Conservation (phyloP, 2,888 invertebrate genomes). For the Pseudeuparius sepicola region DNA sequence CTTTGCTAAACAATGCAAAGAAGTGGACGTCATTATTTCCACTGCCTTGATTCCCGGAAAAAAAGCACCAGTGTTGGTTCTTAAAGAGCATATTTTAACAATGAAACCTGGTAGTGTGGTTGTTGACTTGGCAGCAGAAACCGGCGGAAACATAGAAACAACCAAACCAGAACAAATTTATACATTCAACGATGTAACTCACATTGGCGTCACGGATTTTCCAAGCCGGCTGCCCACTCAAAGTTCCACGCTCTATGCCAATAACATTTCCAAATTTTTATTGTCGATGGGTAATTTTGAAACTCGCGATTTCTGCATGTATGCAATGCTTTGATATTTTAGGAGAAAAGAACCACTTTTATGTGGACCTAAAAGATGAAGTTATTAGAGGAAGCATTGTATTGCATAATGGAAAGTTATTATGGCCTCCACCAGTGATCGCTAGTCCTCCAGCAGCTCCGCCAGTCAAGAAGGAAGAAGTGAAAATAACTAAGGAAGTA, state of each 20-base stretch:
- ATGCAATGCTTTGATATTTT: conserved; percentile 16
- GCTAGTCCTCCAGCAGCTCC: conserved; percentile 41
- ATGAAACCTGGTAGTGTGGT: conserved; percentile 87
- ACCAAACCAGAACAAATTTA: conserved; percentile 68
- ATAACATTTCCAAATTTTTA: conserved; percentile 81
- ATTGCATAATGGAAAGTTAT: conserved; percentile 58
- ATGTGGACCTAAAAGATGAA: conserved; percentile 75
- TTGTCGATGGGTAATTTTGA: conserved; percentile 62
- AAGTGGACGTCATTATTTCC: conserved; percentile 79
- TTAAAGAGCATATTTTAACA: conserved; percentile 66
- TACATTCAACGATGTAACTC: conserved; percentile 68
- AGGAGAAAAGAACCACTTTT: conserved; percentile 69
- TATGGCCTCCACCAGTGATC: conserved; percentile 73
- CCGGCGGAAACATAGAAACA: conserved; percentile 79
- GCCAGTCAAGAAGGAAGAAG: conserved; percentile 36
- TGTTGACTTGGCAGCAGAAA: conserved; percentile 81
- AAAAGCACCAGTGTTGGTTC: conserved; percentile 68
- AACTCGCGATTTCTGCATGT: no score
- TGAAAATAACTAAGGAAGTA: conserved; percentile 23
- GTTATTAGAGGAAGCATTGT: conserved; percentile 78
- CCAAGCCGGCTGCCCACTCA: conserved; percentile 79
- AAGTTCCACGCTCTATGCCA: conserved; percentile 79
- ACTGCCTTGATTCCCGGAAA: conserved; percentile 85
- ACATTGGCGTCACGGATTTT: conserved; percentile 77
- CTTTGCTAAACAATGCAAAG: conserved; percentile 76